A percentile compares a stretch with the other conserved stretches of the same genome.
Evolutionary conservation across 2,888 invertebrate species (phyloP).

Genomic region (Oligia latruncula): DNA sequence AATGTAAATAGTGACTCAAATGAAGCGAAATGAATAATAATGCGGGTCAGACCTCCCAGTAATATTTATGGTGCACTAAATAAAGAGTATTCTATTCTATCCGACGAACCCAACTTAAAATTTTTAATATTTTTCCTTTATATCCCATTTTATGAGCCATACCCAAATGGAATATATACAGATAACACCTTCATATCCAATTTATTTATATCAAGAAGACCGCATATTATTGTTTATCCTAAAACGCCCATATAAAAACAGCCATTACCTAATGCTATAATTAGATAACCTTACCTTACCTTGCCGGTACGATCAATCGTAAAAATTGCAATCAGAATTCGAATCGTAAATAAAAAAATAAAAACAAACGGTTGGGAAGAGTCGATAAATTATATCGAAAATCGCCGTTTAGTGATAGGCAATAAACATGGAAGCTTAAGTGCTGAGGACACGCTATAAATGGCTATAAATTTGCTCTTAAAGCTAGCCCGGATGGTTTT

Average conservation of each 20-base stretch:
- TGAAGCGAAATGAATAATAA: neutral
- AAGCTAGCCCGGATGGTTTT: slow-evolving; percentile 44
- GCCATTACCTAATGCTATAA: slow-evolving; percentile 47
- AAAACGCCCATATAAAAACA: slow-evolving; percentile 32
- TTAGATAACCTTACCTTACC: slow-evolving; percentile 32
- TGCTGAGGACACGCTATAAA: slow-evolving; percentile 58
- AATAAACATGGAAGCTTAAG: slow-evolving; percentile 59
- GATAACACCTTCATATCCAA: slow-evolving; percentile 48
- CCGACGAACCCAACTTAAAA: slow-evolving; percentile 1
- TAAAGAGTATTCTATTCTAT: neutral
- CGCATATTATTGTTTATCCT: slow-evolving; percentile 44
- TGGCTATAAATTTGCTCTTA: slow-evolving; percentile 58
- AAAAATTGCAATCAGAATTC: slow-evolving; percentile 58
- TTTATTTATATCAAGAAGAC: slow-evolving; percentile 52
- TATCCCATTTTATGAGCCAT: slow-evolving; percentile 38
- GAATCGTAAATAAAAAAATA: slow-evolving; percentile 60
- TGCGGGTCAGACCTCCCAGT: neutral
- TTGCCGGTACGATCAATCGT: slow-evolving; percentile 33
- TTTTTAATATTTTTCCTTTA: slow-evolving; percentile 17
- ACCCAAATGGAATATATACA: slow-evolving; percentile 45
- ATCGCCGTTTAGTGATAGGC: slow-evolving; percentile 62
- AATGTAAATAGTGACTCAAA: neutral
- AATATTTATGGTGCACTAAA: neutral
- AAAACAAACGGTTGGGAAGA: slow-evolving; percentile 58
- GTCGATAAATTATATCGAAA: slow-evolving; percentile 65